Percentiles rank a stretch among this genome's conserved stretches.
Conservation (phyloP, 2,888 invertebrate species). For the Coleophora deauratella region DNA sequence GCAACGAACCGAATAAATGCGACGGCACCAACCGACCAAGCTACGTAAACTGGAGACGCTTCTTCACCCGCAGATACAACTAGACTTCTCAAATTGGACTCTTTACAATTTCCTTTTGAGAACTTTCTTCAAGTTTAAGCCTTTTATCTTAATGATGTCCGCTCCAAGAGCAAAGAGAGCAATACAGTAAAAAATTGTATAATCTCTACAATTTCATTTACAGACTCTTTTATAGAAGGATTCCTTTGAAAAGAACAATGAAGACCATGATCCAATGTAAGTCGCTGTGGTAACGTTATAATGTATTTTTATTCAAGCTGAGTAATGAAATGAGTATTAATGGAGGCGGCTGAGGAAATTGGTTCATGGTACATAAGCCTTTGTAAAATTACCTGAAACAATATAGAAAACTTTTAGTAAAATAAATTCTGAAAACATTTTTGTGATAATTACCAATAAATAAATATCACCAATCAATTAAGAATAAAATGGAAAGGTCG, state of each 20-base stretch:
- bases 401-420: slow-evolving; percentile 14
- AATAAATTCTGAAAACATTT: background rate
- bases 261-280: background rate
- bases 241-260: slow-evolving; percentile 4
- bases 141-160: slow-evolving; percentile 30
- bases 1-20: slow-evolving; percentile 49
- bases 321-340: slow-evolving; percentile 25
- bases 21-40: slow-evolving; percentile 35
- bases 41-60: slow-evolving; percentile 27
- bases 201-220: too few relatives aligned
- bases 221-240: background rate
- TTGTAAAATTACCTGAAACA: slow-evolving; percentile 51
- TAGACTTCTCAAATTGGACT: slow-evolving; percentile 31
- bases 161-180: too few relatives aligned
- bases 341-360: slow-evolving; percentile 16
- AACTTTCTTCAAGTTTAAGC: slow-evolving; percentile 22
- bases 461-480: too few relatives aligned
- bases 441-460: too few relatives aligned
- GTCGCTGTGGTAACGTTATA: too few relatives aligned
- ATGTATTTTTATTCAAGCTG: slow-evolving; percentile 13
- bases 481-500: too few relatives aligned
- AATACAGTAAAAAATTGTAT: slow-evolving; percentile 16
- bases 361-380: too few relatives aligned
- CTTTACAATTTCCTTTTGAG: slow-evolving; percentile 21
- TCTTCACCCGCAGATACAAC: slow-evolving; percentile 20